These are phyloP conservation scores for Amorpha juglandis DNA, from an alignment of 2,888 invertebrate species.

Conservation along the genomic window DNA sequence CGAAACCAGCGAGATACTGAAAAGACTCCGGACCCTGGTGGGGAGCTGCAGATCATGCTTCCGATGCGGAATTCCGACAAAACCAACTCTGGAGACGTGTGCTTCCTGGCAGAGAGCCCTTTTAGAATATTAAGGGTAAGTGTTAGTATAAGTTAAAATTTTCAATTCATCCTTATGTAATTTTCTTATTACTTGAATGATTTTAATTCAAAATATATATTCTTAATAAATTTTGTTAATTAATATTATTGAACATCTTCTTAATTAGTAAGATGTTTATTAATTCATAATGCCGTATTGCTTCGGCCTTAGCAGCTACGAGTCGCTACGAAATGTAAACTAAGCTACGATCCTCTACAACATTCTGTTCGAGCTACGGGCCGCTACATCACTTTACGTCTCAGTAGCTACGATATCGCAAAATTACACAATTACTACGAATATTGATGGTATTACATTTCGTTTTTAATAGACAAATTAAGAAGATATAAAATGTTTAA, in stretches of 20 bases:
- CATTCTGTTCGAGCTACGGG: not conserved
- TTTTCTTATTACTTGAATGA: not conserved
- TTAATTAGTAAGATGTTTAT: no score
- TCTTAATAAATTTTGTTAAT: not conserved
- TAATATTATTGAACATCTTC: no score
- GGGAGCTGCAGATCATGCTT: conserved; percentile 85
- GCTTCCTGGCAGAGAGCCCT: conserved; percentile 90
- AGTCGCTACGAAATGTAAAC: not conserved
- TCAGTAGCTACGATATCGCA: not conserved
- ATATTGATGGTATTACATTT: no score
- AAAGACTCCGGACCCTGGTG: conserved; percentile 61
- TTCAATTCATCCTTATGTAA: not conserved
- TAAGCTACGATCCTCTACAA: not conserved
- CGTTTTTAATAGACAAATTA: no score
- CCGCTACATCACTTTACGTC: not conserved
- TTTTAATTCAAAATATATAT: not conserved
- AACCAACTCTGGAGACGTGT: conserved; percentile 83
- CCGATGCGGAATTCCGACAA: conserved; percentile 60
- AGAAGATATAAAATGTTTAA: no score
- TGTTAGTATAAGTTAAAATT: not conserved
- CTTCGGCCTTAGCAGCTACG: no score
- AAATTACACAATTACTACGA: not conserved
- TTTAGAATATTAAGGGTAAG: conserved; percentile 89
- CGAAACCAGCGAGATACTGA: conserved; percentile 52
- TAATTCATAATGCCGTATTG: no score